phyloP scores from a whole-genome alignment of 2,113 vertebrate genomes.

The Jacana jacana region DNA sequence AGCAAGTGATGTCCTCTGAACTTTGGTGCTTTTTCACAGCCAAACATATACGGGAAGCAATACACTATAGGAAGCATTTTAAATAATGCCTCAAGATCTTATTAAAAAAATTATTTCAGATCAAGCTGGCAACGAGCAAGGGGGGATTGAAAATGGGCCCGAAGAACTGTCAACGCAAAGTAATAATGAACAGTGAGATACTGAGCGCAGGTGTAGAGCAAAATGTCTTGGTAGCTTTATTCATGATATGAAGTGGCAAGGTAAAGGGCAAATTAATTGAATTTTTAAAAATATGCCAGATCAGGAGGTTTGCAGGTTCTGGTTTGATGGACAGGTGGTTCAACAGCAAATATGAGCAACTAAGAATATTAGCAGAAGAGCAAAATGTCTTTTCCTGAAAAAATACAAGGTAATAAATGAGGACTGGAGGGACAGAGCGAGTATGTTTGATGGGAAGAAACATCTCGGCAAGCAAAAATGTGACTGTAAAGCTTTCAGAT shows the following conservation, averaged over 20 bases:
- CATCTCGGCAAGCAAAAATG: background rate
- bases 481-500: background rate
- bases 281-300: background rate
- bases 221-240: background rate
- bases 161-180: background rate
- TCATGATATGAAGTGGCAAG: background rate
- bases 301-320: background rate
- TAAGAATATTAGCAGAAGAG: background rate
- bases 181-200: background rate
- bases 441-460: background rate
- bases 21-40: background rate
- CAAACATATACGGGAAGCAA: background rate
- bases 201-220: background rate
- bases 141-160: background rate
- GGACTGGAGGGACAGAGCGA: background rate
- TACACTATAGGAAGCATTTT: background rate
- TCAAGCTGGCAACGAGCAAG: background rate
- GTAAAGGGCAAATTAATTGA: constrained; percentile 33
- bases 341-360: background rate
- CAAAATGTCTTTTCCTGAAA: background rate
- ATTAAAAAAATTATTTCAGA: constrained; percentile 3
- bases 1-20: background rate
- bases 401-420: background rate
- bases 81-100: background rate
- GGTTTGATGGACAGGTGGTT: background rate